These are phyloP conservation scores for Tenualosa ilisha DNA, from an alignment of 2,797 vertebrate species.

Conservation along the genomic window DNA sequence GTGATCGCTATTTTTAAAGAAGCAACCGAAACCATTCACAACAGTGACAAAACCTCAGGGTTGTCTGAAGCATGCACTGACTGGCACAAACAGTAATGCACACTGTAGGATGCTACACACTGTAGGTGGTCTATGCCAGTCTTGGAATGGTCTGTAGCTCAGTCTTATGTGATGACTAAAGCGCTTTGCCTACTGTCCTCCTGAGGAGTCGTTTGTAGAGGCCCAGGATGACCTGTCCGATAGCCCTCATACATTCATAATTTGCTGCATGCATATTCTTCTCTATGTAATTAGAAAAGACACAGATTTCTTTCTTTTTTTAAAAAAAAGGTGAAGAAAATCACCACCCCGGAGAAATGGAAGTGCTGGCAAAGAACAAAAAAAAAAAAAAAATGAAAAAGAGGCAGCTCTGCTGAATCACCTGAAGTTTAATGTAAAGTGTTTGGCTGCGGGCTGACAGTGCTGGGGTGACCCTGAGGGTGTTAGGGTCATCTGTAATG, in stretches of 20 bases:
- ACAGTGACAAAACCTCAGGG: background rate
- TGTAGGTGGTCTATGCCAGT: background rate
- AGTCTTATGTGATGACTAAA: conserved; percentile 35
- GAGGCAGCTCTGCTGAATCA: conserved; percentile 33
- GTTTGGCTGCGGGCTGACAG: conserved; percentile 33
- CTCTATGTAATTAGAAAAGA: conserved; percentile 1
- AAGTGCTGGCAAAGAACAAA: background rate
- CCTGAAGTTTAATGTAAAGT: conserved; percentile 34
- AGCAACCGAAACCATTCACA: background rate
- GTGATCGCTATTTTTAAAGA: background rate
- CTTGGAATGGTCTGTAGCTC: background rate
- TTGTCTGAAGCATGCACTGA: background rate
- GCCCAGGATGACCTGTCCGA: conserved; percentile 47
- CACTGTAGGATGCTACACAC: background rate
- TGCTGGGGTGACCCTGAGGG: conserved; percentile 20
- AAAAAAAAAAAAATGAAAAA: conserved; percentile 31
- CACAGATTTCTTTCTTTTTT: conserved; percentile 10
- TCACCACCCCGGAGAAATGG: conserved; percentile 17
- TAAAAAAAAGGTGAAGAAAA: background rate
- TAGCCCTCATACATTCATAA: conserved; percentile 60
- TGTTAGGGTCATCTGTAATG: conserved; percentile 41
- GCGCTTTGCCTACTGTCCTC: background rate
- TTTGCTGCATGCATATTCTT: conserved; percentile 38
- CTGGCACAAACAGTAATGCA: background rate
- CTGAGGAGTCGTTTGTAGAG: conserved; percentile 37